Percentiles rank a stretch among this genome's conserved stretches.
Conservation (phyloP, 2,888 invertebrate species). For the Dermolepida albohirtum region DNA sequence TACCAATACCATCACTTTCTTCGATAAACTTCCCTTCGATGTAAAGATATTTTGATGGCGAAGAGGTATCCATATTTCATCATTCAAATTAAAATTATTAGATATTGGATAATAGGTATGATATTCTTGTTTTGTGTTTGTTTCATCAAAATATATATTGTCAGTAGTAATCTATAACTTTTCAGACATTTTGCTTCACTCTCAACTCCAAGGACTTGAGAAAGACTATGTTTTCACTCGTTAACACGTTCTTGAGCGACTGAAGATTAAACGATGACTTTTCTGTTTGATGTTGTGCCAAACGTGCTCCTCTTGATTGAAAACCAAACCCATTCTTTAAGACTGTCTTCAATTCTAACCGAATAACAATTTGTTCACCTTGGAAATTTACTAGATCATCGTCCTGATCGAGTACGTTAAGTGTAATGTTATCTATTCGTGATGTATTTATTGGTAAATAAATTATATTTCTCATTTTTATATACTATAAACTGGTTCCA, state of each 20-base stretch:
- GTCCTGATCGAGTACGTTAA: constrained; percentile 48
- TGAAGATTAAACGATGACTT: background rate
- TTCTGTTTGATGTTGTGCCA: too few species aligned
- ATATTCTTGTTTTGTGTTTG: constrained; percentile 39
- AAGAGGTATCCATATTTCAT: constrained; percentile 45
- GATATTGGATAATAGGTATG: constrained; percentile 42
- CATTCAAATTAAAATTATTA: too few species aligned
- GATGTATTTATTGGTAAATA: constrained; percentile 38
- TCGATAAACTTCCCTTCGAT: constrained; percentile 34
- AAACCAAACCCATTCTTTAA: constrained; percentile 17
- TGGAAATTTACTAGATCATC: constrained; percentile 49
- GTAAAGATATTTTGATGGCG: constrained; percentile 44
- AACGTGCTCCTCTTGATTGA: background rate
- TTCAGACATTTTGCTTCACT: constrained; percentile 6
- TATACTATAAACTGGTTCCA: constrained; percentile 59
- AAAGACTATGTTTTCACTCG: background rate
- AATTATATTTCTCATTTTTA: constrained; percentile 54
- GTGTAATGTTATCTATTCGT: constrained; percentile 39
- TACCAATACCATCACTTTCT: constrained; percentile 4
- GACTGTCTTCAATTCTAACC: constrained; percentile 46
- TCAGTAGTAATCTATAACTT: constrained; percentile 7
- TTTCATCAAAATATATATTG: constrained; percentile 31
- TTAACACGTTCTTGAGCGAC: constrained; percentile 21
- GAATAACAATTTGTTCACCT: constrained; percentile 49
- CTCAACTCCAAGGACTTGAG: constrained; percentile 29